Evolutionary conservation across 2,888 invertebrate species (phyloP).

Genomic region (Sinohyriopsis cumingii): DNA sequence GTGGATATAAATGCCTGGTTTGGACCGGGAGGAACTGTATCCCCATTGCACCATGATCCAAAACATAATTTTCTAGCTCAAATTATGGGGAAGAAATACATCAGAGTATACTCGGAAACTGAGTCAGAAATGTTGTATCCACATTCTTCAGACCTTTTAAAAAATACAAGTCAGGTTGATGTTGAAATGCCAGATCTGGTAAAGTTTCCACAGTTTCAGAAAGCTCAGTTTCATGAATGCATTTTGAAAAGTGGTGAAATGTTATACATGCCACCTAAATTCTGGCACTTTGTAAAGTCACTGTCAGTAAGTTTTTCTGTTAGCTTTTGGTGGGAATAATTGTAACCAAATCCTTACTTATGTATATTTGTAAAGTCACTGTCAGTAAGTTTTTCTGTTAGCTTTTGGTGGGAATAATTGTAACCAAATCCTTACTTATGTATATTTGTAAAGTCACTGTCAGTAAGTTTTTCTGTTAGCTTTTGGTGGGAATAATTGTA

Average conservation of each 20-base stretch:
- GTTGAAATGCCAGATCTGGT: slow-evolving; percentile 83
- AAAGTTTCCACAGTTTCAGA: slow-evolving; percentile 81
- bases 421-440: not conserved
- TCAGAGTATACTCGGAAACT: slow-evolving; percentile 86
- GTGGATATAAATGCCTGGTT: slow-evolving; percentile 96
- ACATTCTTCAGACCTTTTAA: slow-evolving; percentile 82
- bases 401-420: slow-evolving; percentile 89
- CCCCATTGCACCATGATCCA: slow-evolving; percentile 95
- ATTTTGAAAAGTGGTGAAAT: slow-evolving; percentile 88
- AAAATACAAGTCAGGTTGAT: slow-evolving; percentile 94
- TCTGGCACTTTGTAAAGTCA: slow-evolving; percentile 97
- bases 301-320: slow-evolving; percentile 93
- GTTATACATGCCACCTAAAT: slow-evolving; percentile 93
- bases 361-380: slow-evolving; percentile 92
- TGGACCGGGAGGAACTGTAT: slow-evolving; percentile 93
- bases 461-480: slow-evolving; percentile 94
- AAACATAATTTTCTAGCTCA: slow-evolving; percentile 89
- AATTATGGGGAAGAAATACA: slow-evolving; percentile 86
- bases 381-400: slow-evolving; percentile 93
- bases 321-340: slow-evolving; percentile 92
- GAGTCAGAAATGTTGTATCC: slow-evolving; percentile 85
- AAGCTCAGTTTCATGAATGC: slow-evolving; percentile 77
- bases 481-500: slow-evolving; percentile 87
- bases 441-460: slow-evolving; percentile 90
- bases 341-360: slow-evolving; percentile 1